These are phyloP conservation scores for Pachyrhynchus sulphureomaculatus DNA, from an alignment of 1,140 invertebrate genomes.

Conservation along the genomic window DNA sequence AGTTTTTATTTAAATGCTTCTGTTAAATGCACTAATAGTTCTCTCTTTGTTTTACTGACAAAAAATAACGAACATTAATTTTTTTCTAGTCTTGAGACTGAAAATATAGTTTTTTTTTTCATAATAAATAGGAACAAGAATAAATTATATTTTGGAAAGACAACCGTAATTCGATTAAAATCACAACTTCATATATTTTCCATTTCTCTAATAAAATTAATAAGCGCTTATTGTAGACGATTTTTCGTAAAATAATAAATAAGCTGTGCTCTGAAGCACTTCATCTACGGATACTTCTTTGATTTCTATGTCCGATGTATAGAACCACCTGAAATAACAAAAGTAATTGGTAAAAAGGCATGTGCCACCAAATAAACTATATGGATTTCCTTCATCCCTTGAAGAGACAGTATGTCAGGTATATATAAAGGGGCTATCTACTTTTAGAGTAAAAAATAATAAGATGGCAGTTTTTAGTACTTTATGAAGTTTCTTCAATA, in stretches of 20 bases:
- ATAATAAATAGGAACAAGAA: background rate
- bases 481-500: no score
- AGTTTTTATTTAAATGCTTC: no score
- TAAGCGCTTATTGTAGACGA: constrained; percentile 43
- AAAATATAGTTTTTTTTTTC: background rate
- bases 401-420: no score
- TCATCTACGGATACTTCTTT: constrained; percentile 66
- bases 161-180: background rate
- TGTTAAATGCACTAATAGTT: no score
- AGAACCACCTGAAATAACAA: constrained; percentile 64
- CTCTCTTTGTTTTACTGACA: no score
- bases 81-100: no score
- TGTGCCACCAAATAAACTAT: background rate
- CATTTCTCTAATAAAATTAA: constrained; percentile 23
- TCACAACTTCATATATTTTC: background rate
- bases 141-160: background rate
- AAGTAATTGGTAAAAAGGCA: constrained; percentile 5
- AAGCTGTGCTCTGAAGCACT: constrained; percentile 64
- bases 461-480: no score
- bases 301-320: constrained; percentile 67
- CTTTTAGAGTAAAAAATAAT: no score
- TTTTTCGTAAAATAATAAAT: constrained; percentile 69
- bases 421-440: no score
- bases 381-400: background rate
- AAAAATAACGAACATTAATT: no score